Evolutionary conservation across 2,113 vertebrate genomes (phyloP).

Genomic region (Pachyramphus minor): DNA sequence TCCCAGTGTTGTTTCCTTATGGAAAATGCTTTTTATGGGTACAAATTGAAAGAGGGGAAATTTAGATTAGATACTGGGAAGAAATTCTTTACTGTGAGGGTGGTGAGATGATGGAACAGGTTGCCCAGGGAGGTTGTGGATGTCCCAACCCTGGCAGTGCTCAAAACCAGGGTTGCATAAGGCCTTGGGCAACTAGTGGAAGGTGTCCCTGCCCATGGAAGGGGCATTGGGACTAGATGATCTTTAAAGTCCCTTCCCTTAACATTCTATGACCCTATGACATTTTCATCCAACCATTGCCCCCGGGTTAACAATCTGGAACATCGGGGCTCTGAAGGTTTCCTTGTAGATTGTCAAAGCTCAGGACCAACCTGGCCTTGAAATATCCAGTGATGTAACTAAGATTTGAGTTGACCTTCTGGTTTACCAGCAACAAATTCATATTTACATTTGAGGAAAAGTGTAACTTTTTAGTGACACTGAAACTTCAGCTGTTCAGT

Average conservation of each 20-base stretch:
- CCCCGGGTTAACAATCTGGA: background rate
- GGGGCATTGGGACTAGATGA: accelerated
- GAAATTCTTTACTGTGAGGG: background rate
- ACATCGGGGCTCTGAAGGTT: background rate
- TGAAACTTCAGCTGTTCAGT: background rate
- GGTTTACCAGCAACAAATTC: background rate
- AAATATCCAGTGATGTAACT: background rate
- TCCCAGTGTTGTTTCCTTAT: background rate
- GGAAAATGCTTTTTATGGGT: background rate
- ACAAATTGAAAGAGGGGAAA: background rate
- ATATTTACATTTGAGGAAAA: background rate
- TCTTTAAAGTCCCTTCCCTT: background rate
- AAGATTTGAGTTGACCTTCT: background rate
- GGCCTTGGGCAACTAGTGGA: background rate
- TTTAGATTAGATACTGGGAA: background rate
- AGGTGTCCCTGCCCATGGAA: background rate
- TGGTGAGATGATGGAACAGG: background rate
- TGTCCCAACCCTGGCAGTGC: background rate
- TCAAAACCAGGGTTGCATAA: accelerated
- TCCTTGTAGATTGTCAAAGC: background rate
- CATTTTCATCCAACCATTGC: background rate
- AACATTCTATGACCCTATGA: background rate
- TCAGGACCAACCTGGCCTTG: background rate
- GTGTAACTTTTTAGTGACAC: accelerated
- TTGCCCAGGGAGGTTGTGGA: background rate